phyloP scores from a whole-genome alignment of 1,140 invertebrate species.

The Lutraria rhynchaena region DNA sequence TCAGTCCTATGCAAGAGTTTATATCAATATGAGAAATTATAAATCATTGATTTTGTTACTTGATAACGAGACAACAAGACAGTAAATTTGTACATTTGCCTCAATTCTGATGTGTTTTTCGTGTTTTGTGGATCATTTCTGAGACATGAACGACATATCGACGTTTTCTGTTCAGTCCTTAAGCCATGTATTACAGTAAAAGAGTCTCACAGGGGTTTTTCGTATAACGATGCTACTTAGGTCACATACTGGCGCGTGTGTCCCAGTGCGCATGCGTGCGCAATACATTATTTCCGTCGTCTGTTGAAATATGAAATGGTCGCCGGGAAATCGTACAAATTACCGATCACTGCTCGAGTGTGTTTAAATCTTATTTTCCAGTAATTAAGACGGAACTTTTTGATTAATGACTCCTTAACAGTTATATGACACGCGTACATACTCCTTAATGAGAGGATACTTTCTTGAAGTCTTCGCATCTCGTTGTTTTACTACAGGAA shows the following conservation, averaged over 20 bases:
- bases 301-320: constrained; percentile 26
- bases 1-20: too few species aligned
- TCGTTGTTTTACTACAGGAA: too few species aligned
- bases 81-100: too few species aligned
- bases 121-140: too few species aligned
- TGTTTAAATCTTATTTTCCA: constrained; percentile 57
- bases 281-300: constrained; percentile 54
- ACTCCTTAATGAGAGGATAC: constrained; percentile 11
- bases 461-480: too few species aligned
- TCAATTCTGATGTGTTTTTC: too few species aligned
- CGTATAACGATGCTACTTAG: constrained; percentile 56
- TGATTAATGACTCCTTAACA: constrained; percentile 46
- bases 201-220: too few species aligned
- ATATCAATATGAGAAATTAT: too few species aligned
- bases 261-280: constrained; percentile 44
- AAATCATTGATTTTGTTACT: too few species aligned
- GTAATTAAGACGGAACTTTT: constrained; percentile 44
- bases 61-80: too few species aligned
- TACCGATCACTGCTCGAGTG: constrained; percentile 46
- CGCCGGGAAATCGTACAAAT: constrained; percentile 48
- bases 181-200: constrained; percentile 27
- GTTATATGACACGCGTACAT: constrained; percentile 34
- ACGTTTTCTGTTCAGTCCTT: too few species aligned
- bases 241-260: constrained; percentile 43
- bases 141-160: too few species aligned